Evolutionary conservation across 1,140 invertebrate genomes (phyloP).

Genomic region (Camponotus pennsylvanicus): DNA sequence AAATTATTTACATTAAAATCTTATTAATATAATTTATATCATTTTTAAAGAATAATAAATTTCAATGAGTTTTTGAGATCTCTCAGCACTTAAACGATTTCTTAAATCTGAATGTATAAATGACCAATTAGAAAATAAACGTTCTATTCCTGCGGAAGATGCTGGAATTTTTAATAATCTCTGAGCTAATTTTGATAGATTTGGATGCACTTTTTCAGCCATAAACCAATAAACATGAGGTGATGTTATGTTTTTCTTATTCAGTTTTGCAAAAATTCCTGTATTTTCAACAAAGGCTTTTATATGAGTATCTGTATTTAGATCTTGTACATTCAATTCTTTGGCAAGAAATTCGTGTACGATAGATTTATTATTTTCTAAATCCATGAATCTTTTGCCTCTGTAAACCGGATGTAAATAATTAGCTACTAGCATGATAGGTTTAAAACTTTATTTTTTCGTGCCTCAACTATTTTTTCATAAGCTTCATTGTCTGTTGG

Average conservation of each 20-base stretch:
- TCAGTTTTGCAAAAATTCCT: neutral
- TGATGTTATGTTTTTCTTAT: neutral
- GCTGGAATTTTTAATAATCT: slow-evolving; percentile 24
- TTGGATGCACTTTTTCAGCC: neutral
- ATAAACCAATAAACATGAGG: slow-evolving; percentile 1
- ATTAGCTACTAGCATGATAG: neutral
- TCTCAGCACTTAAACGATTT: slow-evolving; percentile 6
- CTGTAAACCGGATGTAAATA: neutral
- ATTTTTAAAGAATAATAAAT: slow-evolving; percentile 27
- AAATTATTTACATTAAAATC: too few species aligned
- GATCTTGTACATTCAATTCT: neutral
- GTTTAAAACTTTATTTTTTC: neutral
- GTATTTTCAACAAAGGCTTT: neutral
- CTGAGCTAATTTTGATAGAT: neutral
- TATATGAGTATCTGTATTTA: neutral
- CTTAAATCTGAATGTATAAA: neutral
- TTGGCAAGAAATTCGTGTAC: neutral
- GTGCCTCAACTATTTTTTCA: slow-evolving; percentile 4
- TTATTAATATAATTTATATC: too few species aligned
- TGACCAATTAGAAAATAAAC: slow-evolving; percentile 2
- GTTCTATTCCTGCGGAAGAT: slow-evolving; percentile 6
- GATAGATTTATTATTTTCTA: neutral
- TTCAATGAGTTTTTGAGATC: neutral
- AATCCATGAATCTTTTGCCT: slow-evolving; percentile 3
- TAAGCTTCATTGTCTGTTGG: neutral